These are phyloP conservation scores for Petaurus breviceps DNA, from an alignment of 2,113 vertebrate species.

Conservation along the genomic window DNA sequence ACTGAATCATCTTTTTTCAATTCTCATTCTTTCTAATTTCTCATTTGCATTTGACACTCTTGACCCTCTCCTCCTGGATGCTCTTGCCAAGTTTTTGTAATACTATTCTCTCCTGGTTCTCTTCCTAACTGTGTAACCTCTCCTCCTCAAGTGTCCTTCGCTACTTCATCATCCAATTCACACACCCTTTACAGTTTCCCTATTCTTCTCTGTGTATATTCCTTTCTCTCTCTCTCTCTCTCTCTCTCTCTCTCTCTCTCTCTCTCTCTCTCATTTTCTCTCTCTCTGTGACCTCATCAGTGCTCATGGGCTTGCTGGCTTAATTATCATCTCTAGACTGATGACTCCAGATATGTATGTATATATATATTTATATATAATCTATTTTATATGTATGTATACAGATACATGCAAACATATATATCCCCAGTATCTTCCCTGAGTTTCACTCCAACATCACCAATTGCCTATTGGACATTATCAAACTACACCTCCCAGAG, in stretches of 20 bases:
- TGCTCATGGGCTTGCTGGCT: too few relatives aligned
- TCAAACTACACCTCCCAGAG: not conserved
- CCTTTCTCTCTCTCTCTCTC: not conserved
- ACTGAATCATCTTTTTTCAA: not conserved
- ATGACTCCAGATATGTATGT: too few relatives aligned
- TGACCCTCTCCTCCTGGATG: not conserved
- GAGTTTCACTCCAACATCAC: not conserved
- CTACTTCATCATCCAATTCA: not conserved
- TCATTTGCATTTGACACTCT: not conserved
- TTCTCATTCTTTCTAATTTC: not conserved
- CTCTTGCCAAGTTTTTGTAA: not conserved
- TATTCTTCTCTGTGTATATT: not conserved
- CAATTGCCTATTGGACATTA: not conserved
- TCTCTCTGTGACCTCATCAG: too few relatives aligned
- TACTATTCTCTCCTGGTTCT: not conserved
- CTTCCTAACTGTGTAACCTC: not conserved
- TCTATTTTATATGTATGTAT: too few relatives aligned
- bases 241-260: not conserved
- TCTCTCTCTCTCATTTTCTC: not conserved
- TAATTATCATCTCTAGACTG: too few relatives aligned
- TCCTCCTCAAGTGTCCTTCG: not conserved
- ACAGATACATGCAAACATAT: not conserved
- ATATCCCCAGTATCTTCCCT: not conserved
- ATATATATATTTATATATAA: too few relatives aligned
- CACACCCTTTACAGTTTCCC: too few relatives aligned